Conservation (phyloP, 2,888 invertebrate genomes). For the Abscondita cerata region DNA sequence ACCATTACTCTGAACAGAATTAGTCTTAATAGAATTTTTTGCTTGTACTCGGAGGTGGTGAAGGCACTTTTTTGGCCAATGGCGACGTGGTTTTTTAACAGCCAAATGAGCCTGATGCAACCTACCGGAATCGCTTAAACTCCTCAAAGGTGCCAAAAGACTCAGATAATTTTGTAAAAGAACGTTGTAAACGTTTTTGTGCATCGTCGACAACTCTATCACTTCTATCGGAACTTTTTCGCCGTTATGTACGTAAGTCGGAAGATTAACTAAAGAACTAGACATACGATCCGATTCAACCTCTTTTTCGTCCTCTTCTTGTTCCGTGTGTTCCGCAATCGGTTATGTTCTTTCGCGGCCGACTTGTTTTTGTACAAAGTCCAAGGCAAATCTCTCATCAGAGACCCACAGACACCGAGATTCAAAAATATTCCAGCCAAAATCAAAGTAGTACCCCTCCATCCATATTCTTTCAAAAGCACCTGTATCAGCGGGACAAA, state of each 20-base stretch:
- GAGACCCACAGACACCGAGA: constrained; percentile 79
- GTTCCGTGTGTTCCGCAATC: constrained; percentile 57
- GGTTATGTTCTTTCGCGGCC: constrained; percentile 68
- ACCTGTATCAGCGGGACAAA: constrained; percentile 82
- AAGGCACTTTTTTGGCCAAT: constrained; percentile 55
- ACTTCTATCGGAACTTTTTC: constrained; percentile 81
- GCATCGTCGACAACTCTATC: constrained; percentile 73
- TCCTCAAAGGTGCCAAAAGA: constrained; percentile 73
- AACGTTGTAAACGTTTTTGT: constrained; percentile 74
- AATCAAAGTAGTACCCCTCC: constrained; percentile 84
- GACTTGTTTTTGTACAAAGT: constrained; percentile 68
- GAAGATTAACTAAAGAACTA: constrained; percentile 83
- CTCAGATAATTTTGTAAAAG: constrained; percentile 78
- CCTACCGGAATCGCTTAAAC: constrained; percentile 73
- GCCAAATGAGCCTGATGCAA: constrained; percentile 58
- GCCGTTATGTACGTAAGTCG: constrained; percentile 81
- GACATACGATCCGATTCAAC: constrained; percentile 64
- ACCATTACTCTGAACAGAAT: no score
- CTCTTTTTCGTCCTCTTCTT: constrained; percentile 40
- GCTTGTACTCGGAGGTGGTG: constrained; percentile 53
- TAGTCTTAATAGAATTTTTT: no score
- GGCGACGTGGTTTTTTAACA: constrained; percentile 52
- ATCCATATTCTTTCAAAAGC: constrained; percentile 78
- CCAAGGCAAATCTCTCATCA: constrained; percentile 81
- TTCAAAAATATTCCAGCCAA: constrained; percentile 82